A percentile compares a stretch with the other conserved stretches of the same genome.
Conservation (phyloP, 1,140 invertebrate genomes). For the Leptopilina clavipes region DNA sequence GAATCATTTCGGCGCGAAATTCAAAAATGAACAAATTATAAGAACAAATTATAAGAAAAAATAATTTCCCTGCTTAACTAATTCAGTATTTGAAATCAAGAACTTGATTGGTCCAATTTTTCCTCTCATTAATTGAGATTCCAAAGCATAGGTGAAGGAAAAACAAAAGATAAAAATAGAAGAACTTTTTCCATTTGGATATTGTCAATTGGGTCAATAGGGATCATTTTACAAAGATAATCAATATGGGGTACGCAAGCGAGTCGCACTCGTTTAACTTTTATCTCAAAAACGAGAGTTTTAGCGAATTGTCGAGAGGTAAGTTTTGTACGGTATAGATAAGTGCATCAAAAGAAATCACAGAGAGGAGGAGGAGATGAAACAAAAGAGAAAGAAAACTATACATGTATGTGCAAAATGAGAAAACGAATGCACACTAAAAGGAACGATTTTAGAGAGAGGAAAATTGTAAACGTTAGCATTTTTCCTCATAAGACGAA, state of each 20-base stretch:
- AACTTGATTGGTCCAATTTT: too few relatives aligned
- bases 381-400: conserved; percentile 8
- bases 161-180: neutral
- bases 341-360: neutral
- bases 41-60: too few relatives aligned
- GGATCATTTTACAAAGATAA: neutral
- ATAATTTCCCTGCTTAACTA: too few relatives aligned
- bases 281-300: neutral
- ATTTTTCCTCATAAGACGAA: neutral
- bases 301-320: conserved; percentile 1
- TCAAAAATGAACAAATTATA: too few relatives aligned
- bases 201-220: neutral
- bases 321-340: neutral
- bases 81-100: too few relatives aligned
- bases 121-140: too few relatives aligned
- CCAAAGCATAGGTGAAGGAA: too few relatives aligned
- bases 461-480: conserved; percentile 12
- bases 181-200: neutral
- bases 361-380: neutral
- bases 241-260: too few relatives aligned
- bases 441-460: neutral
- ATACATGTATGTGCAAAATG: conserved; percentile 1
- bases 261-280: conserved; percentile 29
- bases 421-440: neutral
- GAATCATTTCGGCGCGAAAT: too few relatives aligned